Base-by-base conservation (phyloP, 2,113 vertebrate species). In the Platichthys stellatus region DNA sequence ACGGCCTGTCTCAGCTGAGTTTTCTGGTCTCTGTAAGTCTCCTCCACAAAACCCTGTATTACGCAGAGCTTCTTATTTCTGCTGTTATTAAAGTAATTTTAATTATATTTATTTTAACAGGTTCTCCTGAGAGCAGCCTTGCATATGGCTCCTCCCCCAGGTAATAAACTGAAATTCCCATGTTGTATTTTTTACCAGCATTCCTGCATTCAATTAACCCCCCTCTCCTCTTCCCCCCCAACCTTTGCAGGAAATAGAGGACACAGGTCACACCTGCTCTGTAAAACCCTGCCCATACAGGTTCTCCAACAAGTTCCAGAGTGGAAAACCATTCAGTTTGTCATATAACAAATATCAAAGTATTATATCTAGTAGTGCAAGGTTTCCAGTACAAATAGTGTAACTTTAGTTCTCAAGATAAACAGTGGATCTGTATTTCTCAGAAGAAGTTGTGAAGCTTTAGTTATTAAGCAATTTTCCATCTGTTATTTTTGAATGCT, bases 241-340 rank as follows among this genome's bases (percentile, higher is more conserved):
- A 67, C 2, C 18, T 56, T 2, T 70, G 38, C 57, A 78, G 78
- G 47, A 78, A 78, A 43, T 66, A 51, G 51, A 18, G 18, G 81
- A 17, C 23, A 14, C 1, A 5, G 43, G 61, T 3, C 1, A 21
- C 4, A 12, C 43, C 62, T 0, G 28, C 21, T 43, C 3, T 4
- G 21, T 62, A 64, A 21, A 17, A 47, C 3, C 59, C n/a, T 20
- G 13, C 3, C 2, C 3, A 13, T 21, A 5, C 31, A 63, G 3
- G 5, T 31, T 35, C 18, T 61, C 17, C 26, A 21, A 58, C 15
- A 60, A 49, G 24, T 14, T 15, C 31, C 6, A 31, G 31, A 7
- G 31, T 31, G 31, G 31, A 31, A 31, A 31, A 31, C 31, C 31
- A 31, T 31, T 58, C 21, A 20, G 13, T 24, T 15, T 20, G 28